These are phyloP conservation scores for Pseudorasbora parva DNA, from an alignment of 2,113 vertebrate genomes.

Conservation along the genomic window DNA sequence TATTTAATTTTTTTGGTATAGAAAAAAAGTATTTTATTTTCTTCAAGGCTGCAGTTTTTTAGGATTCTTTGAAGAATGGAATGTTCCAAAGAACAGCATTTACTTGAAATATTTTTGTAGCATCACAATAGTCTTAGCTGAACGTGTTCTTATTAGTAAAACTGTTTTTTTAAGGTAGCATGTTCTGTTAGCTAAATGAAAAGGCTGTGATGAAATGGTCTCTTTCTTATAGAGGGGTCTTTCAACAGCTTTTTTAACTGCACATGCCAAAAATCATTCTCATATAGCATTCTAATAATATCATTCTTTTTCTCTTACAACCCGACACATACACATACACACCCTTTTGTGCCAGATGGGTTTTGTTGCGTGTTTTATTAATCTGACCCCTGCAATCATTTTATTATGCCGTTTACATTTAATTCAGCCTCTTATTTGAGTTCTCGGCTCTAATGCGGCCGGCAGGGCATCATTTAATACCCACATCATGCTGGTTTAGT, in stretches of 20 bases:
- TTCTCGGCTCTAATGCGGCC: constrained; percentile 45
- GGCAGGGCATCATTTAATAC: constrained; percentile 55
- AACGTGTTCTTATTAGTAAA: background rate
- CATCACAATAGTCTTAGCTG: background rate
- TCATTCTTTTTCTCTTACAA: constrained; percentile 21
- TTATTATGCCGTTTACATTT: constrained; percentile 54
- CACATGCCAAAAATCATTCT: constrained; percentile 1
- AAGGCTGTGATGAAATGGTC: background rate
- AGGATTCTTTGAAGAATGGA: background rate
- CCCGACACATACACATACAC: background rate
- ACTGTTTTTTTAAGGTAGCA: no score
- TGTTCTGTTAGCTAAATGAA: background rate
- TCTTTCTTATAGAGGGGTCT: constrained; percentile 1
- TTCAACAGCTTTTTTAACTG: constrained; percentile 37
- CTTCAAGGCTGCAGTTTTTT: background rate
- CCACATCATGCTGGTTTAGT: constrained; percentile 47
- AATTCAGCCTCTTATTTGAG: constrained; percentile 52
- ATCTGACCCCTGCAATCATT: constrained; percentile 53
- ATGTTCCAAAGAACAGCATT: background rate
- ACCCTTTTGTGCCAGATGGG: constrained; percentile 31
- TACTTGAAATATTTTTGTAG: background rate
- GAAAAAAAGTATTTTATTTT: background rate
- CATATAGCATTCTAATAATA: background rate
- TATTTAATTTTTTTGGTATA: no score
- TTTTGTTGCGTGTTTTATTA: constrained; percentile 50